These are phyloP conservation scores for Tenthredo distinguenda DNA, from an alignment of 2,888 invertebrate species.

Conservation along the genomic window DNA sequence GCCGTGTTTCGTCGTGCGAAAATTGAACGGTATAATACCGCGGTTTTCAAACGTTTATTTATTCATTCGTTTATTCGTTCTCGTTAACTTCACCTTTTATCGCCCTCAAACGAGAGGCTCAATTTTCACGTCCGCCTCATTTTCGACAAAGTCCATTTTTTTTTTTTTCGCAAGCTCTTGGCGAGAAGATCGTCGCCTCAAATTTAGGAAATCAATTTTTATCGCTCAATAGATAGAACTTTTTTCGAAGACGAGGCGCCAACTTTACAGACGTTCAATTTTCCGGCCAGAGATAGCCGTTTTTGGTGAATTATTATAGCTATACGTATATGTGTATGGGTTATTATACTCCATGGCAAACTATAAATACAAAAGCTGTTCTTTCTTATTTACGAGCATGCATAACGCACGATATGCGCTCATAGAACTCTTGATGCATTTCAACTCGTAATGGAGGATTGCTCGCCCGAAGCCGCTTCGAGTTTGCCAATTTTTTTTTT, in stretches of 20 bases:
- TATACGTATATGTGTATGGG: background rate
- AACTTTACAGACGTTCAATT: too few relatives aligned
- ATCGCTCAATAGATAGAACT: too few relatives aligned
- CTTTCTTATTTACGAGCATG: constrained; percentile 16
- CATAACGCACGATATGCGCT: background rate
- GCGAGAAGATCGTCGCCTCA: too few relatives aligned
- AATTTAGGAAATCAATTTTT: too few relatives aligned
- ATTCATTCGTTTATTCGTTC: background rate
- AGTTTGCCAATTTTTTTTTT: constrained; percentile 40
- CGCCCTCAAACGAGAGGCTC: background rate
- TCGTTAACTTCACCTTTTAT: background rate
- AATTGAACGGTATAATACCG: background rate
- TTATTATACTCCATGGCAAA: background rate
- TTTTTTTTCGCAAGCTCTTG: too few relatives aligned
- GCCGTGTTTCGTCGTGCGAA: background rate
- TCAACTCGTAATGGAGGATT: background rate
- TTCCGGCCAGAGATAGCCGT: too few relatives aligned
- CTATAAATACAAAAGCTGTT: constrained; percentile 22
- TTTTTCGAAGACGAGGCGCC: too few relatives aligned
- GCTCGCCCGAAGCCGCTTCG: background rate
- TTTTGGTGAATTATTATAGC: too few relatives aligned
- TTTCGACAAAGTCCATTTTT: too few relatives aligned
- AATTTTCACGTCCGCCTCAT: background rate
- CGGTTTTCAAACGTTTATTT: background rate
- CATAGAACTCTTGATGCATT: constrained; percentile 3